These are phyloP conservation scores for Macaria notata DNA, from an alignment of 2,888 invertebrate species.

Conservation along the genomic window DNA sequence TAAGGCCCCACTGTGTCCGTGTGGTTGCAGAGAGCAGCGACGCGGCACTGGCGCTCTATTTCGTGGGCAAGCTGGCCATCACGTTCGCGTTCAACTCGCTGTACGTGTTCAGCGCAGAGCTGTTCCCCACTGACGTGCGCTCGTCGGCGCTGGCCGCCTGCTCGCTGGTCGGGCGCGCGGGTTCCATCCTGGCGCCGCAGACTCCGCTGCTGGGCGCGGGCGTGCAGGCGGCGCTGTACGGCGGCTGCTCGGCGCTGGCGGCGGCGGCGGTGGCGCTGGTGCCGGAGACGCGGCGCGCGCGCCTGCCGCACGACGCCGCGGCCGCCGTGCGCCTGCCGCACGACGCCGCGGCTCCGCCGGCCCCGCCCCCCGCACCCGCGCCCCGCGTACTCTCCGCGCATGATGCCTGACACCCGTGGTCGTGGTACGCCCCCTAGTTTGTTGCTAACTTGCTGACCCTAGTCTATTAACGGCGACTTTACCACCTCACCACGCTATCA, in stretches of 20 bases:
- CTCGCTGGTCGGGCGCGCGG: slow-evolving; percentile 86
- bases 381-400: slow-evolving; percentile 34
- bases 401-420: slow-evolving; percentile 33
- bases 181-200: slow-evolving; percentile 87
- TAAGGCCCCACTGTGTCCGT: too few relatives aligned
- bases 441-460: too few relatives aligned
- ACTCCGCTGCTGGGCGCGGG: slow-evolving; percentile 80
- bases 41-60: slow-evolving; percentile 68
- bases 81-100: slow-evolving; percentile 85
- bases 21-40: slow-evolving; percentile 55
- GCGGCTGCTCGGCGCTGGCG: slow-evolving; percentile 58
- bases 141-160: slow-evolving; percentile 85
- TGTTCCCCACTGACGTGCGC: slow-evolving; percentile 86
- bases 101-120: slow-evolving; percentile 86
- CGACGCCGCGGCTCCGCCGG: slow-evolving; percentile 22
- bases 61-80: slow-evolving; percentile 85
- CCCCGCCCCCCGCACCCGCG: slow-evolving; percentile 14
- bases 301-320: slow-evolving; percentile 76
- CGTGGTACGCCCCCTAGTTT: too few relatives aligned
- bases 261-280: slow-evolving; percentile 79
- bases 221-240: slow-evolving; percentile 75
- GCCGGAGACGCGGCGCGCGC: slow-evolving; percentile 83
- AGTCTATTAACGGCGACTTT: too few relatives aligned
- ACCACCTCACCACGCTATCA: neutral
- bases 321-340: slow-evolving; percentile 68